These are phyloP conservation scores for Paradoxurus hermaphroditus DNA, from an alignment of 2,113 vertebrate genomes.

Conservation along the genomic window DNA sequence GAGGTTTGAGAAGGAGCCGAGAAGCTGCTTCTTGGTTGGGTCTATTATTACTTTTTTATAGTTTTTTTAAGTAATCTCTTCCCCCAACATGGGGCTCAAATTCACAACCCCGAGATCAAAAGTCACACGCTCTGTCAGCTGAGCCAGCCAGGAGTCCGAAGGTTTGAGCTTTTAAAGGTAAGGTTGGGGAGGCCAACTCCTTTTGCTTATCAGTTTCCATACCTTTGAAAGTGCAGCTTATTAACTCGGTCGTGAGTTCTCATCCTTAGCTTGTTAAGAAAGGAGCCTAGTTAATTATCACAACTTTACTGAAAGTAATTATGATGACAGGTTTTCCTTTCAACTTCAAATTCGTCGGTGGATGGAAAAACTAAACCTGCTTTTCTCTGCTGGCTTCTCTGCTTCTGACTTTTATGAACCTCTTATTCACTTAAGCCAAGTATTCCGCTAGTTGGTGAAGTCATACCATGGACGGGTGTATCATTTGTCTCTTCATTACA, in stretches of 20 bases:
- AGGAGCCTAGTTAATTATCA: not conserved
- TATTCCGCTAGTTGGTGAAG: not conserved
- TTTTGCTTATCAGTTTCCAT: not conserved
- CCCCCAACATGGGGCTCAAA: too few relatives aligned
- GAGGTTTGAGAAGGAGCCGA: too few relatives aligned
- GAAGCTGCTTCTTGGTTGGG: too few relatives aligned
- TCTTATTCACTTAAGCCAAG: not conserved
- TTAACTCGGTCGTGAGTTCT: not conserved
- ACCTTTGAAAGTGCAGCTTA: not conserved
- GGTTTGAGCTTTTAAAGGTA: not conserved
- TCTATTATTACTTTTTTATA: too few relatives aligned
- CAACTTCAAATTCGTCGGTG: not conserved
- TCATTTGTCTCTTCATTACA: not conserved
- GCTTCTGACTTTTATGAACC: not conserved
- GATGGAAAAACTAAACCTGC: not conserved
- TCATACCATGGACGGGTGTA: not conserved
- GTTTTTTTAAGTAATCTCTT: too few relatives aligned
- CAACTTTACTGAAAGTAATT: not conserved
- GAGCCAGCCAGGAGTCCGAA: not conserved
- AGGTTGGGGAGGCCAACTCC: not conserved
- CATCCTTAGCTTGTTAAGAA: not conserved
- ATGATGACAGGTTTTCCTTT: not conserved
- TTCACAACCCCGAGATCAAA: too few relatives aligned
- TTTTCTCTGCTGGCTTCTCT: not conserved
- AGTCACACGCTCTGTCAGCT: too few relatives aligned